phyloP scores from a whole-genome alignment of 1,140 invertebrate species.

The Macrotrachela quadricornifera region DNA sequence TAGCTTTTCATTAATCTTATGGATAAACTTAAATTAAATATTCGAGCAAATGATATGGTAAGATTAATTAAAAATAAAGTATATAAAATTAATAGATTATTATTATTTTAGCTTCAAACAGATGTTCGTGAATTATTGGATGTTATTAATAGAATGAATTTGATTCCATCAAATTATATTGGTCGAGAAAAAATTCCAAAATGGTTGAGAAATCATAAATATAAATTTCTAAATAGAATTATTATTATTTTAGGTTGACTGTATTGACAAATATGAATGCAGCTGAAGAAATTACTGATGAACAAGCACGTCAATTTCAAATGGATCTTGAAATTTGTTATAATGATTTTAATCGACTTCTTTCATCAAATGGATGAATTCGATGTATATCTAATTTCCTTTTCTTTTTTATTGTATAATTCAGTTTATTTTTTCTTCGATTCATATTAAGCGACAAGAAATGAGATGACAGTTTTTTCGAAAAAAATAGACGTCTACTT shows the following conservation, averaged over 20 bases:
- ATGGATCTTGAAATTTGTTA: conserved; percentile 6
- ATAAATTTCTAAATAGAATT: neutral
- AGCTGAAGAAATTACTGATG: conserved; percentile 7
- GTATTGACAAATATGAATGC: conserved; percentile 3
- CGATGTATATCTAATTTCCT: no score
- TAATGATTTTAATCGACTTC: conserved; percentile 4
- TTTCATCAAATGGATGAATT: no score
- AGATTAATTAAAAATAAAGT: no score
- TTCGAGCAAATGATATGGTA: conserved; percentile 76
- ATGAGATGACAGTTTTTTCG: no score
- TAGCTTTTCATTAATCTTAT: conserved; percentile 86
- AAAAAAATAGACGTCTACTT: no score
- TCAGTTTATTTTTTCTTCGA: no score
- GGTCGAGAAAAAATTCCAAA: conserved; percentile 65
- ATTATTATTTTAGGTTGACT: neutral
- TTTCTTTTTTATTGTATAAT: no score
- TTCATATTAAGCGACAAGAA: no score
- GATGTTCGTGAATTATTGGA: conserved; percentile 77
- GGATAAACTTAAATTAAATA: conserved; percentile 82
- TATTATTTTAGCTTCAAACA: conserved; percentile 51
- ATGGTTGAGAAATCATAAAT: conserved; percentile 32
- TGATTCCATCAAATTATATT: conserved; percentile 57
- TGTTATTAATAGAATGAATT: conserved; percentile 63
- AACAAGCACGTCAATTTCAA: conserved; percentile 2
- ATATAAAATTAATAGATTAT: no score